Evolutionary conservation across 1,140 invertebrate species (phyloP).

Genomic region (Drosophila insularis): DNA sequence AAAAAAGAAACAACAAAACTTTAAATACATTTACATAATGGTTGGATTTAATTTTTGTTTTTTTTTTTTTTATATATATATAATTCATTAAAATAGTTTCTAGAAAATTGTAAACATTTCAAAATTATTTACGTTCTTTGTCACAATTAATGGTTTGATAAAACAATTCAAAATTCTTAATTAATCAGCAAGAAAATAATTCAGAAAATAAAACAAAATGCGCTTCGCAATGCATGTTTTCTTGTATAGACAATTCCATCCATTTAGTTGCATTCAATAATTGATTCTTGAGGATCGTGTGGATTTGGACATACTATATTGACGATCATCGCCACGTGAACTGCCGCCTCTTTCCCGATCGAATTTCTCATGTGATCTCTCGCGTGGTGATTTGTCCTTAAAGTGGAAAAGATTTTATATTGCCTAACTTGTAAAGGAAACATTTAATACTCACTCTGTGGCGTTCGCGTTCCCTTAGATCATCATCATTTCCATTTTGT

Average conservation of each 20-base stretch:
- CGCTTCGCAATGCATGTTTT: constrained; percentile 20
- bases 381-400: constrained; percentile 77
- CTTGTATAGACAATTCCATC: not conserved
- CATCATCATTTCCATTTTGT: constrained; percentile 78
- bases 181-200: constrained; percentile 23
- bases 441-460: constrained; percentile 61
- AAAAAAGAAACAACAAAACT: not conserved
- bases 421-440: not conserved
- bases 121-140: constrained; percentile 36
- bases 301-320: constrained; percentile 68
- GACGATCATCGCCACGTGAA: constrained; percentile 70
- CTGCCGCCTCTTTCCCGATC: constrained; percentile 59
- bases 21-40: not conserved
- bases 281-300: constrained; percentile 72
- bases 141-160: constrained; percentile 23
- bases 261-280: constrained; percentile 43
- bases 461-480: constrained; percentile 70
- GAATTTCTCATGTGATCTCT: constrained; percentile 79
- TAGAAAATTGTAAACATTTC: constrained; percentile 58
- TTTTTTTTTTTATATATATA: constrained; percentile 30
- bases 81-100: constrained; percentile 41
- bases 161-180: constrained; percentile 25
- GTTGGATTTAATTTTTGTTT: constrained; percentile 29
- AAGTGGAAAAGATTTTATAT: not conserved
- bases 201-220: constrained; percentile 60